phyloP scores from a whole-genome alignment of 2,797 vertebrate species.

The Cichlasoma orientale region DNA sequence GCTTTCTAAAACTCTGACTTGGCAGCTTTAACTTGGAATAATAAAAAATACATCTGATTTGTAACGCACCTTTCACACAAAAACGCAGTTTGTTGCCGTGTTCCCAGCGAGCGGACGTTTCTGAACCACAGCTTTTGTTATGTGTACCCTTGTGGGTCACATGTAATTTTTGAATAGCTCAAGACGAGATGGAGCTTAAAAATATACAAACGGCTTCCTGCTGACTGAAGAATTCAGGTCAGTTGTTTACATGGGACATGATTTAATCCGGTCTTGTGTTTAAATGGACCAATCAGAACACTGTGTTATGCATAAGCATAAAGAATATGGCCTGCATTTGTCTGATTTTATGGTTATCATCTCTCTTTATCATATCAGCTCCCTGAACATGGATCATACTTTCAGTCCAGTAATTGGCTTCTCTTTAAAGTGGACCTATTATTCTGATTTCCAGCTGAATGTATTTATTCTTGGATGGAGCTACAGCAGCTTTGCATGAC shows the following conservation, averaged over 20 bases:
- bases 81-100: conserved; percentile 20
- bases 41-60: conserved; percentile 44
- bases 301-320: not conserved
- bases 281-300: not conserved
- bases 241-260: not conserved
- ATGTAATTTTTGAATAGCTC: conserved; percentile 3
- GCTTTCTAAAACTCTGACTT: conserved; percentile 44
- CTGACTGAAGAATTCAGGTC: not conserved
- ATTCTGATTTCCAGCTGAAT: too few relatives aligned
- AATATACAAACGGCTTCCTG: not conserved
- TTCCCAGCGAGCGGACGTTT: conserved; percentile 8
- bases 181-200: not conserved
- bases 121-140: conserved; percentile 8
- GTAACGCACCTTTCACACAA: conserved; percentile 36
- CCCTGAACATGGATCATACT: too few relatives aligned
- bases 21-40: conserved; percentile 37
- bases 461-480: too few relatives aligned
- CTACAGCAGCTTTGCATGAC: not conserved
- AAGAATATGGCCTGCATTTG: too few relatives aligned
- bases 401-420: too few relatives aligned
- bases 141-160: conserved; percentile 1
- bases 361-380: too few relatives aligned
- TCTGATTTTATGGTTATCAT: too few relatives aligned
- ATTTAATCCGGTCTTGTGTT: not conserved
- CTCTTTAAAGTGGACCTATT: too few relatives aligned